Evolutionary conservation across 2,113 vertebrate genomes (phyloP).

Genomic region (Myiagra hebetior): DNA sequence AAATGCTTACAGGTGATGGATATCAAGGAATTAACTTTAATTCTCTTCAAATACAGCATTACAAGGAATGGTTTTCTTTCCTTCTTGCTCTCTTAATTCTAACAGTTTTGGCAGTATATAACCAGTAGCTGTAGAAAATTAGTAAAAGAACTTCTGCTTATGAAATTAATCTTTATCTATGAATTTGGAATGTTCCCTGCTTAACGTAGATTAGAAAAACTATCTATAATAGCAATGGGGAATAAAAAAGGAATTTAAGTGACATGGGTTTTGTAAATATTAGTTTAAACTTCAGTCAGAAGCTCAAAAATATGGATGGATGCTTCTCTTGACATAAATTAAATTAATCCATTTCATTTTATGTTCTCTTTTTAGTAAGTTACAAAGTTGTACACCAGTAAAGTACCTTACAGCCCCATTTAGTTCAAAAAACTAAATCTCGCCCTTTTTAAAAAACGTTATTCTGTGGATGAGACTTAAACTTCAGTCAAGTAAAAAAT

Average conservation of each 20-base stretch:
- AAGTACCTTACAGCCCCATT: background rate
- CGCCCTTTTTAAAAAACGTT: background rate
- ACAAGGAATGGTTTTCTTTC: slow-evolving; percentile 37
- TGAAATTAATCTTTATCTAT: slow-evolving; percentile 58
- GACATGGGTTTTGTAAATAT: background rate
- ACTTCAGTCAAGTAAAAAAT: background rate
- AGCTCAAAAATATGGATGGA: background rate
- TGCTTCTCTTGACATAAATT: background rate
- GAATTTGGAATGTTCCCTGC: slow-evolving; percentile 58
- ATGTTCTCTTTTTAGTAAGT: background rate
- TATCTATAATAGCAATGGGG: slow-evolving; percentile 51
- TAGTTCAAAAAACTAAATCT: background rate
- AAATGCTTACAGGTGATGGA: slow-evolving; percentile 33
- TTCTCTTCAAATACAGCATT: slow-evolving; percentile 47
- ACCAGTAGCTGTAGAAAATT: slow-evolving; percentile 39
- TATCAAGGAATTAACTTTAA: slow-evolving; percentile 38
- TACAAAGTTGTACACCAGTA: background rate
- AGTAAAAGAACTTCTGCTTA: slow-evolving; percentile 27
- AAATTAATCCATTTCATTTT: background rate
- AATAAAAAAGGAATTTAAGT: slow-evolving; percentile 69
- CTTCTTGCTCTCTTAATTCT: slow-evolving; percentile 54
- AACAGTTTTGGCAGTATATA: slow-evolving; percentile 55
- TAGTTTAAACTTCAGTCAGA: background rate
- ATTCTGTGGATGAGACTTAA: background rate
- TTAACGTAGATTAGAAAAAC: slow-evolving; percentile 39